A percentile compares a stretch with the other conserved stretches of the same genome.
These are phyloP conservation scores for Tragelaphus strepsiceros DNA, from an alignment of 2,113 vertebrate genomes.

Conservation along the genomic window DNA sequence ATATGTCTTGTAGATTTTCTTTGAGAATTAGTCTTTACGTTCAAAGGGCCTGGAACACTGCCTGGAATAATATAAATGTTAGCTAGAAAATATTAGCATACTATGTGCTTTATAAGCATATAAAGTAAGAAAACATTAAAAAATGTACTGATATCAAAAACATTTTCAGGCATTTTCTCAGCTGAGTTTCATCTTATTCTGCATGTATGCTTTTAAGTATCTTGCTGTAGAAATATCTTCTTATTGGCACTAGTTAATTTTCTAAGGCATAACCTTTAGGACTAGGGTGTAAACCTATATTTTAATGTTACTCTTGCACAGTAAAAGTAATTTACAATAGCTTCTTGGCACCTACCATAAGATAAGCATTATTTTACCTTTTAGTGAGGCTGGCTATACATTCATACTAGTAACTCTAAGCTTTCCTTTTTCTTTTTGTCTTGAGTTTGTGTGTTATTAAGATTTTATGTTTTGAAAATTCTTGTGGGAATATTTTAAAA, in stretches of 20 bases:
- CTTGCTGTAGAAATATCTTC: neutral
- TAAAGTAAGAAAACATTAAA: neutral
- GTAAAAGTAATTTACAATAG: neutral
- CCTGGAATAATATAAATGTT: neutral
- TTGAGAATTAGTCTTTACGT: neutral
- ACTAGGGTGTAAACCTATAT: neutral
- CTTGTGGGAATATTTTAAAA: neutral
- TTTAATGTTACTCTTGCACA: neutral
- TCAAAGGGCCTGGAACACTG: neutral
- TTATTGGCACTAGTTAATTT: neutral
- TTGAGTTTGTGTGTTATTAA: neutral
- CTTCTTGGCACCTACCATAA: neutral
- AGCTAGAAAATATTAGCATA: neutral
- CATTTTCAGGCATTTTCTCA: neutral
- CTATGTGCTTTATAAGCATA: neutral
- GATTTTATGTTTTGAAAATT: neutral
- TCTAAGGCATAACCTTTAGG: neutral
- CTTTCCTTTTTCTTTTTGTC: neutral
- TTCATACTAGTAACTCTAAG: neutral
- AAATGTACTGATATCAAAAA: neutral
- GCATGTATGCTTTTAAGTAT: neutral
- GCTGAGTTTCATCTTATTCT: neutral
- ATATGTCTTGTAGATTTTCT: neutral
- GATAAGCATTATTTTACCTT: neutral
- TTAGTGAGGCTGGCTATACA: neutral